Conservation (phyloP, 1,140 invertebrate species). For the Leptoteleia sp. region DNA sequence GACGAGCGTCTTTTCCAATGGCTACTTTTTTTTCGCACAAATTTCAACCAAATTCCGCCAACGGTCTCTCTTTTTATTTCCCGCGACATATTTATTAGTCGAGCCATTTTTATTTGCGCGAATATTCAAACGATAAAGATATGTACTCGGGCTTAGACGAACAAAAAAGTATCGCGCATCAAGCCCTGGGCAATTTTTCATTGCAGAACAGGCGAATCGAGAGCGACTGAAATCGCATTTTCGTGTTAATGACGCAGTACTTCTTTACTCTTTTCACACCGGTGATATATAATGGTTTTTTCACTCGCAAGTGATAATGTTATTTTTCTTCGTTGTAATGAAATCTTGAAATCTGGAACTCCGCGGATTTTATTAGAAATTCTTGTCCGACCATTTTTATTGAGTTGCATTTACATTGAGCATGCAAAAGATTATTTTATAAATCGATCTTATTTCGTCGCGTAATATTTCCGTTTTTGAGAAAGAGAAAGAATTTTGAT, state of each 20-base stretch:
- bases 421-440: too few relatives aligned
- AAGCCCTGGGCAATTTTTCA: conserved; percentile 62
- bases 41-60: conserved; percentile 29
- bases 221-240: conserved; percentile 65
- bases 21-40: too few relatives aligned
- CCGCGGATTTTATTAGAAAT: background rate
- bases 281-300: conserved; percentile 48
- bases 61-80: conserved; percentile 14
- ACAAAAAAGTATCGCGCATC: conserved; percentile 55
- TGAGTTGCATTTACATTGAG: too few relatives aligned
- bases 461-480: too few relatives aligned
- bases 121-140: conserved; percentile 57
- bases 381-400: too few relatives aligned
- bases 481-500: too few relatives aligned
- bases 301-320: conserved; percentile 38
- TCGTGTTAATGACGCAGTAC: conserved; percentile 65
- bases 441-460: too few relatives aligned
- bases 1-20: too few relatives aligned
- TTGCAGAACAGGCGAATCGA: conserved; percentile 51
- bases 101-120: conserved; percentile 37
- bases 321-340: conserved; percentile 33
- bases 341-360: conserved; percentile 16
- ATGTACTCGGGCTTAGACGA: conserved; percentile 33
- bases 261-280: conserved; percentile 45
- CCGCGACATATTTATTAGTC: conserved; percentile 54